Base-by-base conservation (phyloP, 2,113 vertebrate genomes). In the Dasyprocta punctata region DNA sequence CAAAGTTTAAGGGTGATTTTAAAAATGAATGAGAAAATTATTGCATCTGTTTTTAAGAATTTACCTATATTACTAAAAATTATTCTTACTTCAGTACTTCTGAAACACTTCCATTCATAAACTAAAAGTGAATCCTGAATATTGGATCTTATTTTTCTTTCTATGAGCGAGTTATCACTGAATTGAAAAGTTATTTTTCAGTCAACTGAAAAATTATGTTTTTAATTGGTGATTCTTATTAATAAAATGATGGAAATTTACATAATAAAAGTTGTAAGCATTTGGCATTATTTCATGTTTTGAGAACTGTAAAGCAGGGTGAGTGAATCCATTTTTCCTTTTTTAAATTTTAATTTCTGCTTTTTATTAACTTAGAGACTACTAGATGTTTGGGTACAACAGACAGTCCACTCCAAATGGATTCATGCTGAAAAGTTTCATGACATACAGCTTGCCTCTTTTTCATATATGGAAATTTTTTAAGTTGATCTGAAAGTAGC, bases 21-120 rank as follows among this genome's bases (percentile, higher is more conserved):
- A 86, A 90, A 60, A 73, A 38, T 56, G 6, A 78, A 3, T 56
- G 58, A 82, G 85, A 92, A 93, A 90, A 92, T 33, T 58, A 96
- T 69, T 26, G 73, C 7, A 77, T 75, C 4, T 83, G 10, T 8
- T 96, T 93, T 83, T 67, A 92, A 85, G 44, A 95, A 90, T 78
- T 52, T 41, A 82, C 0, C 2, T 30, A 60, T 17, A 89, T 65
- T 89, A 77, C 75, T 77, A 52, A 58, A 94, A 93, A 82, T 22
- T 56, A 0, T 7, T 65, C 22, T 41, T 94, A n/a, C 1, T 56
- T 54, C 60, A n/a, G 28, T 92, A 89, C 38, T 16, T 11, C 28
- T 88, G 7, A 90, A 92, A 83, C 3, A 81, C 2, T 41, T 71
- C 92, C 7, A 78, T 60, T 82, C 63, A 94, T 60, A 92, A 94